phyloP scores from a whole-genome alignment of 1,140 invertebrate genomes.

The Venustaconcha ellipsiformis region DNA sequence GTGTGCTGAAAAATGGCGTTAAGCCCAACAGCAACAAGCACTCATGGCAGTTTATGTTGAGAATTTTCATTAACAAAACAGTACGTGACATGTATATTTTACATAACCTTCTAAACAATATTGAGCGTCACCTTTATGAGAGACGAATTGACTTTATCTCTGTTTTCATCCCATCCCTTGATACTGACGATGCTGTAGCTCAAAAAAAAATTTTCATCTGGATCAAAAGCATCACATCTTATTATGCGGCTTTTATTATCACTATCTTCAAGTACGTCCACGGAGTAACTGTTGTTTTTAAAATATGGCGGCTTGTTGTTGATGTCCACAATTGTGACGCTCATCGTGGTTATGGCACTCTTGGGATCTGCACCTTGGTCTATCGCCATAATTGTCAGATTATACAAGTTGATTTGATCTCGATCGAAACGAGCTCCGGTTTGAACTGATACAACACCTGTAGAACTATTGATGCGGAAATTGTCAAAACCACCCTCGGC shows the following conservation, averaged over 20 bases:
- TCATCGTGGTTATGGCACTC: neutral
- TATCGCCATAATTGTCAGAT: constrained; percentile 17
- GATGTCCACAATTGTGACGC: constrained; percentile 12
- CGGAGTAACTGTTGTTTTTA: neutral
- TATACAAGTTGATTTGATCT: constrained; percentile 5
- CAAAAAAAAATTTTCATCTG: constrained; percentile 6
- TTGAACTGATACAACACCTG: constrained; percentile 5
- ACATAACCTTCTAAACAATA: too few relatives aligned
- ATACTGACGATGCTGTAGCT: neutral
- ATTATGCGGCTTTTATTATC: neutral
- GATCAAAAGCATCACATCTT: constrained; percentile 2
- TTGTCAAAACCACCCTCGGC: constrained; percentile 1
- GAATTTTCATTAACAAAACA: too few relatives aligned
- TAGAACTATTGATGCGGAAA: constrained; percentile 77
- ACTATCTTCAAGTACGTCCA: neutral
- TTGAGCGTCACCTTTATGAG: neutral
- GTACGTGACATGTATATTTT: too few relatives aligned
- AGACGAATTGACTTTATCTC: neutral
- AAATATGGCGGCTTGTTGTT: constrained; percentile 17
- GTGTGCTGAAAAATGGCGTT: too few relatives aligned
- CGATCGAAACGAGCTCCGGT: constrained; percentile 7
- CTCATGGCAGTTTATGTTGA: too few relatives aligned
- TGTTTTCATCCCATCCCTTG: neutral
- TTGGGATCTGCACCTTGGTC: constrained; percentile 12
- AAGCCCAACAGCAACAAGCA: too few relatives aligned